Percentiles rank a stretch among this genome's conserved stretches.
Conservation (phyloP, 2,888 invertebrate genomes). For the Vandiemenella viatica region DNA sequence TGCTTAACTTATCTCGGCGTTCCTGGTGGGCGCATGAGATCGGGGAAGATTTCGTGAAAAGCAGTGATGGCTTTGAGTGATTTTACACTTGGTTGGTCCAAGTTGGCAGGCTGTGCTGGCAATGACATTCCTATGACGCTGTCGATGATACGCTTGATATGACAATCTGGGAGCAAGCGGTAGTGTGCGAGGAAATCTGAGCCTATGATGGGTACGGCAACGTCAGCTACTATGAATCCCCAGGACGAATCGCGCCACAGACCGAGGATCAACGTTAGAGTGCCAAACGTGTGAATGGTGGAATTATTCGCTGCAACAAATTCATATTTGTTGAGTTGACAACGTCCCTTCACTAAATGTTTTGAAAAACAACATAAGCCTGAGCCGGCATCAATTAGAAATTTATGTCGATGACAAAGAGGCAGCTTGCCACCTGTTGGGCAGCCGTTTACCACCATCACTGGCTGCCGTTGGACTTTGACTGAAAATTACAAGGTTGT, state of each 20-base stretch:
- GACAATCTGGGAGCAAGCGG: too few relatives aligned
- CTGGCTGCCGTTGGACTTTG: too few relatives aligned
- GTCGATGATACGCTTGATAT: too few relatives aligned
- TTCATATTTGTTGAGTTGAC: neutral
- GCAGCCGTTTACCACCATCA: neutral
- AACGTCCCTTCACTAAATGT: neutral
- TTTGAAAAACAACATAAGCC: neutral
- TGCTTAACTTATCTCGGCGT: neutral
- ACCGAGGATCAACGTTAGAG: neutral
- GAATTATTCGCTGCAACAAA: neutral
- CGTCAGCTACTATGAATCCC: neutral
- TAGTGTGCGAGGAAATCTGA: too few relatives aligned
- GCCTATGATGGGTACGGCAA: neutral
- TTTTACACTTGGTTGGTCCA: neutral
- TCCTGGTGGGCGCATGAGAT: neutral
- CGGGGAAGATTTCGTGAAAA: neutral
- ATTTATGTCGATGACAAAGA: neutral
- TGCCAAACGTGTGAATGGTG: neutral
- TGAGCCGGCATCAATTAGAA: neutral
- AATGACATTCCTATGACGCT: too few relatives aligned
- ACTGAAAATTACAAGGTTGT: too few relatives aligned
- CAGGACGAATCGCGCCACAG: too few relatives aligned
- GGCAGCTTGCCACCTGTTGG: neutral
- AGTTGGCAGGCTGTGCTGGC: too few relatives aligned
- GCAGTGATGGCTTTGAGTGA: slow-evolving; percentile 9